Evolutionary conservation across 2,888 invertebrate species (phyloP).

Genomic region (Brachyopa scutellaris): DNA sequence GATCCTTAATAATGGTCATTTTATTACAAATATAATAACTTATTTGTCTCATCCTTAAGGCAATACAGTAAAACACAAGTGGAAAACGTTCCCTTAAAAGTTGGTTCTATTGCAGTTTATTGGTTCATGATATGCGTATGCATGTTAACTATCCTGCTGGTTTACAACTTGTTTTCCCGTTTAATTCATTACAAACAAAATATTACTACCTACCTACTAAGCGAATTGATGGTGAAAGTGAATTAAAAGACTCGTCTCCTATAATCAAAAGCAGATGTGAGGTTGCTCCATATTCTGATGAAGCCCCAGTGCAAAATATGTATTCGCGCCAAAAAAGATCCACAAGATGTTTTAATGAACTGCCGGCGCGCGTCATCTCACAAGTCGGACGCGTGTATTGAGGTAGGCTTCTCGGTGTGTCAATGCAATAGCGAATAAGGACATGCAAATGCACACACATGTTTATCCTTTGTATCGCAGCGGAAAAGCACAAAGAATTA

Average conservation of each 20-base stretch:
- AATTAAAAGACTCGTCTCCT: conserved; percentile 24
- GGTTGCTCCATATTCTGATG: conserved; percentile 53
- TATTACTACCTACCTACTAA: conserved; percentile 17
- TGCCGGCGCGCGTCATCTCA: conserved; percentile 26
- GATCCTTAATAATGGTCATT: neutral
- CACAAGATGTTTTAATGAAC: conserved; percentile 56
- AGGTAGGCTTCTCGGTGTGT: conserved; percentile 56
- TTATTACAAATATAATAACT: too few species aligned
- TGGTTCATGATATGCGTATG: neutral
- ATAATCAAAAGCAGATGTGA: conserved; percentile 62
- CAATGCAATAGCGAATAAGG: conserved; percentile 30
- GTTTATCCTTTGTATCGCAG: conserved; percentile 53
- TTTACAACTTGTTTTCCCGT: conserved; percentile 8
- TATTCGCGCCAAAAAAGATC: conserved; percentile 38
- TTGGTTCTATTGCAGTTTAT: too few species aligned
- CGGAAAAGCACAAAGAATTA: conserved; percentile 32
- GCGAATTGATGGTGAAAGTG: conserved; percentile 48
- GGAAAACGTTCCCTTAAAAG: neutral
- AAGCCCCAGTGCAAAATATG: conserved; percentile 18
- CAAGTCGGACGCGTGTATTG: conserved; percentile 26
- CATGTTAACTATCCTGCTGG: conserved; percentile 1
- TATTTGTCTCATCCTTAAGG: neutral
- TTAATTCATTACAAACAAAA: neutral
- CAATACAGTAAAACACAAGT: neutral
- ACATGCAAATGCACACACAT: conserved; percentile 64